These are phyloP conservation scores for Sarcoramphus papa DNA, from an alignment of 2,797 vertebrate species.

Conservation along the genomic window DNA sequence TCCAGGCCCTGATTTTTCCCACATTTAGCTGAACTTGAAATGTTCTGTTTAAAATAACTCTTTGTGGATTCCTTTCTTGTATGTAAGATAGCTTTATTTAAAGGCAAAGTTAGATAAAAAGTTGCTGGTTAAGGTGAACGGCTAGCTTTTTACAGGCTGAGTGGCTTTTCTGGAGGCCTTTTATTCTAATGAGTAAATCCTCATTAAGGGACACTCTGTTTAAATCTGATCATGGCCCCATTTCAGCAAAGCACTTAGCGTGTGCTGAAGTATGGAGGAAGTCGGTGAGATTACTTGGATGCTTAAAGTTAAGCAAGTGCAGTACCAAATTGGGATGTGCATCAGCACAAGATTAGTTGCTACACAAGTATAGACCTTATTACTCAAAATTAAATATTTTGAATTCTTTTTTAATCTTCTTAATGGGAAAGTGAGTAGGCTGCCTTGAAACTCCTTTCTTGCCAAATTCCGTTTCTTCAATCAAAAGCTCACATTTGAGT, in stretches of 20 bases:
- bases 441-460: constrained; percentile 32
- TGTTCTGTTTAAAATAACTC: background rate
- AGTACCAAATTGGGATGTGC: background rate
- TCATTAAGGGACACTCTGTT: background rate
- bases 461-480: constrained; percentile 50
- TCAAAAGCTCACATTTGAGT: constrained; percentile 46
- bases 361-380: constrained; percentile 11
- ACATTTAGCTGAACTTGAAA: constrained; percentile 5
- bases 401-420: constrained; percentile 58
- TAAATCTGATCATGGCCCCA: constrained; percentile 16
- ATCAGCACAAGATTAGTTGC: constrained; percentile 27
- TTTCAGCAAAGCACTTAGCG: constrained; percentile 34
- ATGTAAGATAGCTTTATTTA: background rate
- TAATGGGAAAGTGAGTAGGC: constrained; percentile 52
- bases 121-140: background rate
- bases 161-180: constrained; percentile 27
- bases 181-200: constrained; percentile 20
- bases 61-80: background rate
- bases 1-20: background rate
- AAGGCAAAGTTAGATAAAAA: background rate
- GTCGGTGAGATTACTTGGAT: constrained; percentile 10
- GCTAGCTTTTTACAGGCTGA: background rate
- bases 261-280: background rate
- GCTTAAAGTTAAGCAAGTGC: constrained; percentile 21
- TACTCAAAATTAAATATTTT: constrained; percentile 55